Evolutionary conservation across 2,888 invertebrate genomes (phyloP).

Genomic region (Campoletis raptor): DNA sequence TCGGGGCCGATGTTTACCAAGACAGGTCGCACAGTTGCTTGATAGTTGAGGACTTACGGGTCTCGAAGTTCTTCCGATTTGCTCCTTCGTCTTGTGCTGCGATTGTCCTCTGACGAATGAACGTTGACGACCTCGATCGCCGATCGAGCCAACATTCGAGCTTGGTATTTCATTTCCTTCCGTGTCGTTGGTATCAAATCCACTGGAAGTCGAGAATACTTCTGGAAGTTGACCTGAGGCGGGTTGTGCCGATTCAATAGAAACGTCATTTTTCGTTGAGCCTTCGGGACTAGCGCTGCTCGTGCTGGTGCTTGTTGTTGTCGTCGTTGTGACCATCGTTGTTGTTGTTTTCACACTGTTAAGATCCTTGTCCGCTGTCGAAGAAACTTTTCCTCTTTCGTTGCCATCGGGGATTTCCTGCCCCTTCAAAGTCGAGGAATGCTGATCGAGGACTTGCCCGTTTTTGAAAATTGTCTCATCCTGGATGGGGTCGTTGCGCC

Average conservation of each 20-base stretch:
- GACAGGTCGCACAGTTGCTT: slow-evolving; percentile 63
- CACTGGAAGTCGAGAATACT: not conserved
- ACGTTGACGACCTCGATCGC: slow-evolving; percentile 54
- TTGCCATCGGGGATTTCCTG: not conserved
- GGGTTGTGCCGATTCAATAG: slow-evolving; percentile 23
- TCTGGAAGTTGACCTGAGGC: slow-evolving; percentile 26
- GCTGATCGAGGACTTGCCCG: not conserved
- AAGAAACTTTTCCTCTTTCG: not conserved
- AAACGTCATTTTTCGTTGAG: slow-evolving; percentile 66
- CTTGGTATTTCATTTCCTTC: slow-evolving; percentile 58
- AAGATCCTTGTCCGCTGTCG: not conserved
- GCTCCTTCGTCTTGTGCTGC: slow-evolving; percentile 57
- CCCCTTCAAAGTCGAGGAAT: not conserved
- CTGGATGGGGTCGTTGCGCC: not conserved
- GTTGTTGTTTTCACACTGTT: slow-evolving; percentile 7
- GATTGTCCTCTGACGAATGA: slow-evolving; percentile 51
- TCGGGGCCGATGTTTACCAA: slow-evolving; percentile 64
- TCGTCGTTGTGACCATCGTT: slow-evolving; percentile 4
- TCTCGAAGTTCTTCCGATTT: slow-evolving; percentile 63
- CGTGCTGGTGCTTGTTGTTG: slow-evolving; percentile 12
- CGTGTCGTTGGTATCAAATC: slow-evolving; percentile 46
- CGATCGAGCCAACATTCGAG: slow-evolving; percentile 24
- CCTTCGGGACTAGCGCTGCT: slow-evolving; percentile 41
- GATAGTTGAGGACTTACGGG: slow-evolving; percentile 68
- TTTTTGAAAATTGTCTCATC: not conserved